phyloP scores from a whole-genome alignment of 2,888 invertebrate species.

The Andrena minutula region DNA sequence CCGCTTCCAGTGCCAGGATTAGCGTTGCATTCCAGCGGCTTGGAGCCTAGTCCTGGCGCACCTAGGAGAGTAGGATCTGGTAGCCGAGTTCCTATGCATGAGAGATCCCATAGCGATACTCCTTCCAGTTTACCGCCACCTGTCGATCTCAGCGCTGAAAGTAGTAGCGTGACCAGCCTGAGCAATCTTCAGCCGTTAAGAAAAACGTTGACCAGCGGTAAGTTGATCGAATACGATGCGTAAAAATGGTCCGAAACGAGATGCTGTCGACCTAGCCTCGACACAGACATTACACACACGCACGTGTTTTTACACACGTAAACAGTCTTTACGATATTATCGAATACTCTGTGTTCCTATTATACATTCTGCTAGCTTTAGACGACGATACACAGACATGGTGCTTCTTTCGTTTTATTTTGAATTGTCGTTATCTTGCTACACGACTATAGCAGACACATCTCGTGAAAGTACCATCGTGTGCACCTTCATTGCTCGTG shows the following conservation, averaged over 20 bases:
- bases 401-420: constrained; percentile 44
- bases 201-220: constrained; percentile 92
- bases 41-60: constrained; percentile 87
- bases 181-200: constrained; percentile 93
- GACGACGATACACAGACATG: constrained; percentile 22
- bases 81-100: constrained; percentile 89
- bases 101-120: constrained; percentile 95
- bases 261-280: constrained; percentile 58
- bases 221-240: constrained; percentile 74
- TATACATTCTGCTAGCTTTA: constrained; percentile 43
- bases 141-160: constrained; percentile 96
- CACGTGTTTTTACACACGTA: constrained; percentile 15
- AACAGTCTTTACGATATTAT: constrained; percentile 20
- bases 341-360: constrained; percentile 32
- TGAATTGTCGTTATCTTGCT: constrained; percentile 12
- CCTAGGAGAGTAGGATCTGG: constrained; percentile 87
- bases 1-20: constrained; percentile 89
- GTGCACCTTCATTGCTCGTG: constrained; percentile 74
- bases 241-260: constrained; percentile 68
- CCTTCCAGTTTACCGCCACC: constrained; percentile 92
- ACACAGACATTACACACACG: background rate
- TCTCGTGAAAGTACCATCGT: constrained; percentile 69
- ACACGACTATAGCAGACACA: constrained; percentile 58
- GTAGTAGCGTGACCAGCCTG: constrained; percentile 97
- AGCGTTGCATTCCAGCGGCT: constrained; percentile 84